Conservation (phyloP, 2,113 vertebrate genomes). For the Melanostigma gelatinosum region DNA sequence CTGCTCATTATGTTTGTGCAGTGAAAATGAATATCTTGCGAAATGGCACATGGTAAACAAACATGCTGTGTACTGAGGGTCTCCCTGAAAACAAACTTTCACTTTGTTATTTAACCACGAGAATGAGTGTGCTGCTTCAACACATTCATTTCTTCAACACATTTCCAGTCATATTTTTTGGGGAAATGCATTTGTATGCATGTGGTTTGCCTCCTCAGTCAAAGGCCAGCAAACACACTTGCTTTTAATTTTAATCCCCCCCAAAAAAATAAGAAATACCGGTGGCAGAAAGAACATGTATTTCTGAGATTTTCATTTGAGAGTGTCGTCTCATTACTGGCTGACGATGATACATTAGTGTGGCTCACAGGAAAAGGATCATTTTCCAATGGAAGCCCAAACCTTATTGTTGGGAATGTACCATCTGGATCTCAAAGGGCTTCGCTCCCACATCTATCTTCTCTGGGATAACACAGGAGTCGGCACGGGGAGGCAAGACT, state of each 20-base stretch:
- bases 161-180: background rate
- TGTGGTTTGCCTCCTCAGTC: slow-evolving; percentile 14
- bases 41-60: slow-evolving; percentile 3
- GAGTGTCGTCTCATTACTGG: slow-evolving; percentile 66
- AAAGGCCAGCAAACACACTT: slow-evolving; percentile 15
- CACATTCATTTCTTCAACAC: slow-evolving; percentile 8
- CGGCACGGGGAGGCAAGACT: slow-evolving; percentile 70
- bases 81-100: slow-evolving; percentile 11
- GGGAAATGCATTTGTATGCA: slow-evolving; percentile 1
- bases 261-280: slow-evolving; percentile 30
- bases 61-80: background rate
- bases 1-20: slow-evolving; percentile 15
- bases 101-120: background rate
- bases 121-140: slow-evolving; percentile 6
- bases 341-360: slow-evolving; percentile 75
- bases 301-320: slow-evolving; percentile 61
- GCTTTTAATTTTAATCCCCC: slow-evolving; percentile 23
- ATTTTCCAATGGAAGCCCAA: slow-evolving; percentile 81
- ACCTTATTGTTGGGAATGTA: slow-evolving; percentile 83
- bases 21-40: slow-evolving; percentile 13
- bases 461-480: slow-evolving; percentile 66
- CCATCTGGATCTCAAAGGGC: slow-evolving; percentile 84
- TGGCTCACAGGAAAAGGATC: slow-evolving; percentile 71
- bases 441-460: slow-evolving; percentile 80
- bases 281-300: slow-evolving; percentile 22